Evolutionary conservation across 2,888 invertebrate genomes (phyloP).

Genomic region (Osmoderma eremita): DNA sequence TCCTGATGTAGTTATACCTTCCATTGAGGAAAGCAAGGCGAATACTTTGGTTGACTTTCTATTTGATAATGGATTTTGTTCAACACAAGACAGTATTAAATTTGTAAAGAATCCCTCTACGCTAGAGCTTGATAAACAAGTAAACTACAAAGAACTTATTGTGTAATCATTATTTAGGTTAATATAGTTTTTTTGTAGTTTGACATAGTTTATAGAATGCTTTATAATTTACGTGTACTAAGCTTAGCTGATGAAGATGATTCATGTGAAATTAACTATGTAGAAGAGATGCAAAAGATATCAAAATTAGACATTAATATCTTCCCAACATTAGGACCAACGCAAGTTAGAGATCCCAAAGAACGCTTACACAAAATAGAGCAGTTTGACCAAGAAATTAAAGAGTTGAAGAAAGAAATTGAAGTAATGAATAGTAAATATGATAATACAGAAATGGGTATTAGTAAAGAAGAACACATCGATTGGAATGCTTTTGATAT

Average conservation of each 20-base stretch:
- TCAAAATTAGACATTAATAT: slow-evolving; percentile 30
- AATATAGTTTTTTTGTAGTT: slow-evolving; percentile 6
- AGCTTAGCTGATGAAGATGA: neutral
- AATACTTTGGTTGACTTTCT: slow-evolving; percentile 3
- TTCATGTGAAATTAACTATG: slow-evolving; percentile 11
- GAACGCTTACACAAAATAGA: slow-evolving; percentile 18
- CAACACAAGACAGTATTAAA: slow-evolving; percentile 15
- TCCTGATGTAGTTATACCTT: slow-evolving; percentile 5
- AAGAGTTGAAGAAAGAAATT: slow-evolving; percentile 17
- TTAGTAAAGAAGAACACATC: neutral
- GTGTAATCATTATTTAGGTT: too few relatives aligned
- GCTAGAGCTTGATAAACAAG: slow-evolving; percentile 11
- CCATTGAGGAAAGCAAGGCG: neutral
- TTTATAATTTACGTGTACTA: slow-evolving; percentile 19
- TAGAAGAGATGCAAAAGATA: slow-evolving; percentile 14
- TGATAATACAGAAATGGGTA: neutral
- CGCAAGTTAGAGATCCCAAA: slow-evolving; percentile 6
- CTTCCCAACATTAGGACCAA: slow-evolving; percentile 14
- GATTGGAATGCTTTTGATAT: slow-evolving; percentile 13
- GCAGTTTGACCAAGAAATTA: slow-evolving; percentile 11
- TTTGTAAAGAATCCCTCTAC: slow-evolving; percentile 15
- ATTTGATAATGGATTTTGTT: slow-evolving; percentile 26
- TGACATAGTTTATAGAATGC: slow-evolving; percentile 22
- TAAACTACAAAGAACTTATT: neutral
- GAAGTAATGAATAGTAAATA: neutral